A percentile compares a stretch with the other conserved stretches of the same genome.
These are phyloP conservation scores for Pandion haliaetus DNA, from an alignment of 2,113 vertebrate genomes.

Conservation along the genomic window DNA sequence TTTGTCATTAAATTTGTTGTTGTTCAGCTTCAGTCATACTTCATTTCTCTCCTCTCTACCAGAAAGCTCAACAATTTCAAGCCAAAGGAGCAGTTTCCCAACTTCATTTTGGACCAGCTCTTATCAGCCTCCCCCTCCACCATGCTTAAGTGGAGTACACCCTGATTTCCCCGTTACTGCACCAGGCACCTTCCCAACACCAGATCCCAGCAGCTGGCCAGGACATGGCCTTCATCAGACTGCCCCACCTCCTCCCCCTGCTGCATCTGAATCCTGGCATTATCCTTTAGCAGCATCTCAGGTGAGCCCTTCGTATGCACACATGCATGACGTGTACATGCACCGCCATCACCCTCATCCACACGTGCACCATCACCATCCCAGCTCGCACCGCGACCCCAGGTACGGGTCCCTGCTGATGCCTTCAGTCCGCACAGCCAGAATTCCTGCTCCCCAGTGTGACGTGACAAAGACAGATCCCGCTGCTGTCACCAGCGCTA, in stretches of 20 bases:
- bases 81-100: slow-evolving; percentile 84
- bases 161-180: slow-evolving; percentile 85
- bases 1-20: neutral
- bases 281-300: slow-evolving; percentile 89
- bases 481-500: slow-evolving; percentile 74
- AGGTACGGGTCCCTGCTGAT: slow-evolving; percentile 89
- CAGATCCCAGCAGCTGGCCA: slow-evolving; percentile 86
- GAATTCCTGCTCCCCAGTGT: slow-evolving; percentile 80
- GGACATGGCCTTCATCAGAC: slow-evolving; percentile 86
- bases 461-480: slow-evolving; percentile 85
- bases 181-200: slow-evolving; percentile 79
- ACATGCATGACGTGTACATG: slow-evolving; percentile 90
- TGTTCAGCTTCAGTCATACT: neutral
- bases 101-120: slow-evolving; percentile 87
- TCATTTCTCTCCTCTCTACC: slow-evolving; percentile 16
- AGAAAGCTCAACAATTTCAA: slow-evolving; percentile 79
- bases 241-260: slow-evolving; percentile 76
- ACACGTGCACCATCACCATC: slow-evolving; percentile 81
- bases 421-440: slow-evolving; percentile 80
- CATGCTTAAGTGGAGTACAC: slow-evolving; percentile 84
- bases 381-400: slow-evolving; percentile 81
- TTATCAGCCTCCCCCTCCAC: slow-evolving; percentile 83
- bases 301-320: slow-evolving; percentile 84
- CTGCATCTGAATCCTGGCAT: slow-evolving; percentile 87
- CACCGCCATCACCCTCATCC: slow-evolving; percentile 81